phyloP scores from a whole-genome alignment of 1,140 invertebrate genomes.

The Venturia canescens region DNA sequence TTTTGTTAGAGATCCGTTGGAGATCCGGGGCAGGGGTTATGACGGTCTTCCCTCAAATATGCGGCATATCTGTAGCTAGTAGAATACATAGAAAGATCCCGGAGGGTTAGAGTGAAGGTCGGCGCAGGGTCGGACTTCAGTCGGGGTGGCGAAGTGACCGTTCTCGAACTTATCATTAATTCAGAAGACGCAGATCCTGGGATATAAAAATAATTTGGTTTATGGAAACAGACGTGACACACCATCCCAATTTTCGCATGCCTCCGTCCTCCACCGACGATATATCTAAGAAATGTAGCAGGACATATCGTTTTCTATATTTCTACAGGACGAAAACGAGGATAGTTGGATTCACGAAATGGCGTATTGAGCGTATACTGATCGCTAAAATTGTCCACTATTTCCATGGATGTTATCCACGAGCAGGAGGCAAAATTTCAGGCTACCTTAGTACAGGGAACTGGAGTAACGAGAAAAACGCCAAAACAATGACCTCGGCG shows the following conservation, averaged over 20 bases:
- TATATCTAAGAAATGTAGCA: constrained; percentile 12
- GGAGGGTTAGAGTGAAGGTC: constrained; percentile 46
- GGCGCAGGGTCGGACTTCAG: constrained; percentile 27
- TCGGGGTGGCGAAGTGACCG: constrained; percentile 60
- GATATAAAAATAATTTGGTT: constrained; percentile 75
- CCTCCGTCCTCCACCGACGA: not conserved
- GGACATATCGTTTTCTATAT: not conserved
- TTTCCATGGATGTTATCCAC: not conserved
- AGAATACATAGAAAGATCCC: not conserved
- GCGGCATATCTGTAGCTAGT: constrained; percentile 29
- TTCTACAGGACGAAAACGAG: constrained; percentile 55
- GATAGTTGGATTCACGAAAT: constrained; percentile 56
- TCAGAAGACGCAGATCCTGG: constrained; percentile 67
- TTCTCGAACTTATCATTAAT: constrained; percentile 69
- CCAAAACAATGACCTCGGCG: constrained; percentile 66
- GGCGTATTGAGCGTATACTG: not conserved
- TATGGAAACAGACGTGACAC: constrained; percentile 72
- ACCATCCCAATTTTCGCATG: constrained; percentile 2
- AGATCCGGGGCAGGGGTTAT: constrained; percentile 13
- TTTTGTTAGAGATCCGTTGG: constrained; percentile 15
- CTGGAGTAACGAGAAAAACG: constrained; percentile 55
- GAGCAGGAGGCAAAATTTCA: not conserved
- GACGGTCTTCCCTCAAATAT: constrained; percentile 46
- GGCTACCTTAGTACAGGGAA: not conserved
- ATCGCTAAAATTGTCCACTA: not conserved